These are phyloP conservation scores for Andrena bicolor DNA, from an alignment of 2,888 invertebrate genomes.

Conservation along the genomic window DNA sequence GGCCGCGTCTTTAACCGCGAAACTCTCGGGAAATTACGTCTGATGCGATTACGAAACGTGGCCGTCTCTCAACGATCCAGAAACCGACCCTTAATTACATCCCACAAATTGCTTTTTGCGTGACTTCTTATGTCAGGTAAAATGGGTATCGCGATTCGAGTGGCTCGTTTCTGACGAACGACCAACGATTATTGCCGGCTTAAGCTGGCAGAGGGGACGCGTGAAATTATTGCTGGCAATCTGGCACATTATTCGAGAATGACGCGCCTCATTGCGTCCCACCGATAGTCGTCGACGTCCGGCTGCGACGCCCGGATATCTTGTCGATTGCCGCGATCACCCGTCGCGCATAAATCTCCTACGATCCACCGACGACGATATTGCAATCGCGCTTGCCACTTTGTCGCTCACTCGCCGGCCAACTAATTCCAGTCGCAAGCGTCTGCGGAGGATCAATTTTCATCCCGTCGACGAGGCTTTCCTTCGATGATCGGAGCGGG, in stretches of 20 bases:
- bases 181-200: slow-evolving; percentile 64
- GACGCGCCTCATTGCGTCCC: slow-evolving; percentile 56
- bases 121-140: neutral
- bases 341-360: slow-evolving; percentile 39
- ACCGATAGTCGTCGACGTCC: slow-evolving; percentile 47
- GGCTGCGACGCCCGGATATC: slow-evolving; percentile 35
- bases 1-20: slow-evolving; percentile 26
- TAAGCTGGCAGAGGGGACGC: slow-evolving; percentile 35
- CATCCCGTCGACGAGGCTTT: neutral
- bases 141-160: slow-evolving; percentile 15
- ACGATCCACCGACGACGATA: neutral
- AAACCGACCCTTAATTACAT: slow-evolving; percentile 33
- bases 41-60: slow-evolving; percentile 45
- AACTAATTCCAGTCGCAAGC: slow-evolving; percentile 42
- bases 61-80: neutral
- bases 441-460: slow-evolving; percentile 34
- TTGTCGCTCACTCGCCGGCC: slow-evolving; percentile 13
- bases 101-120: neutral
- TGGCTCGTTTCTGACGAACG: slow-evolving; percentile 60
- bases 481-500: slow-evolving; percentile 38
- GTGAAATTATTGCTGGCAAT: slow-evolving; percentile 65
- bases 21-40: slow-evolving; percentile 46
- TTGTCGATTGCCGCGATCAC: slow-evolving; percentile 38
- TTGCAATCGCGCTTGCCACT: neutral
- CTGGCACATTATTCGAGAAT: slow-evolving; percentile 71